phyloP scores from a whole-genome alignment of 2,113 vertebrate genomes.

The Alaudala cheleensis region DNA sequence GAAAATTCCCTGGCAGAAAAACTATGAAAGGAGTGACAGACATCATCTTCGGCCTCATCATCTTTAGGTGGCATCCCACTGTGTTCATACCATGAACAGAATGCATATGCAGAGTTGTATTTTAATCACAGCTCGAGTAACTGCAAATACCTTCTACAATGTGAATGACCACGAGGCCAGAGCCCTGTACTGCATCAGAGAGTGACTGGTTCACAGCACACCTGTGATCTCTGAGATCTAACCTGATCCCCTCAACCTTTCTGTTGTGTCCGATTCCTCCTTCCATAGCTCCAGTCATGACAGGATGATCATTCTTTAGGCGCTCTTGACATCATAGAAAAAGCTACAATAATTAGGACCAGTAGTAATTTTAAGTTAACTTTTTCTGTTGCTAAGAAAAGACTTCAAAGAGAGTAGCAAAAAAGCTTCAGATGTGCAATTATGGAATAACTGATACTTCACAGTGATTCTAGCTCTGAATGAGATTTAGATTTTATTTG shows the following conservation, averaged over 20 bases:
- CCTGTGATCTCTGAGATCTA: background rate
- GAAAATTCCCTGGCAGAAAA: background rate
- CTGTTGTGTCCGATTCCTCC: background rate
- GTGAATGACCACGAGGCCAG: background rate
- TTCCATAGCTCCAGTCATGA: background rate
- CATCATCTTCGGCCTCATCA: background rate
- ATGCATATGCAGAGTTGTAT: background rate
- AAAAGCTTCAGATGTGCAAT: background rate
- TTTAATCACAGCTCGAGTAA: background rate
- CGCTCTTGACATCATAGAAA: background rate
- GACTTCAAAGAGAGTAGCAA: background rate
- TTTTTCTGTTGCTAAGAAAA: background rate
- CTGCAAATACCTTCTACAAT: background rate
- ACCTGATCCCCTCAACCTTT: background rate
- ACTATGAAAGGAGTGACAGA: background rate
- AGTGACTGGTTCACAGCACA: background rate
- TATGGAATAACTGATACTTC: slow-evolving; percentile 1
- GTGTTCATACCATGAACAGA: background rate
- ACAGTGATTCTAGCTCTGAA: background rate
- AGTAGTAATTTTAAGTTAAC: background rate
- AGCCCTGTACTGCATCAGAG: background rate
- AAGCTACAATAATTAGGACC: background rate
- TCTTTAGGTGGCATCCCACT: background rate
- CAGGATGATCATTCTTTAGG: background rate
- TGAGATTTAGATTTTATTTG: slow-evolving; percentile 59